Evolutionary conservation across 2,113 vertebrate species (phyloP).

Genomic region (Dicerorhinus sumatrensis): DNA sequence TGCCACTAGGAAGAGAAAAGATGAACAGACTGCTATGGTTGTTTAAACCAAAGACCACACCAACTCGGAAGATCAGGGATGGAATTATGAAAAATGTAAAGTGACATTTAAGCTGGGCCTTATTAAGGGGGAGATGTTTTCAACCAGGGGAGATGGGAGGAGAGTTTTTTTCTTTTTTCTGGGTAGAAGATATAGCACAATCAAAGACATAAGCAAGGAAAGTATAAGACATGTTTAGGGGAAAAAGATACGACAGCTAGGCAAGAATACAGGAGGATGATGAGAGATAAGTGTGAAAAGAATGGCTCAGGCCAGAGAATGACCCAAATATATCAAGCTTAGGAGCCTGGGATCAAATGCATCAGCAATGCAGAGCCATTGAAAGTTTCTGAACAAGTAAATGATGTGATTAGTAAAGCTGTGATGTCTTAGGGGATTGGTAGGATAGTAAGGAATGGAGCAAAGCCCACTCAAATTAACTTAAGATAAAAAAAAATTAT

Average conservation of each 20-base stretch:
- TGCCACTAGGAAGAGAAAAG: not conserved
- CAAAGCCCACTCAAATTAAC: slow-evolving; percentile 1
- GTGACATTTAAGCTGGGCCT: not conserved
- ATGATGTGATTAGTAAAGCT: not conserved
- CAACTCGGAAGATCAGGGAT: not conserved
- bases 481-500: not conserved
- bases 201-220: not conserved
- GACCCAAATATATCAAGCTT: not conserved
- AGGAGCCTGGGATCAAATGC: not conserved
- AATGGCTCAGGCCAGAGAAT: not conserved
- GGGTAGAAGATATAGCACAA: not conserved
- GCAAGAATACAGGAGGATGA: not conserved
- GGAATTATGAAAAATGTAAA: not conserved
- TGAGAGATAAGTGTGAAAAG: not conserved
- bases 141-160: not conserved
- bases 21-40: not conserved
- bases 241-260: not conserved
- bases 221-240: not conserved
- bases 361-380: not conserved
- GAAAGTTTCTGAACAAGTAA: not conserved
- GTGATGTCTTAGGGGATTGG: not conserved
- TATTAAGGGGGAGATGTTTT: not conserved
- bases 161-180: not conserved
- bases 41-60: not conserved
- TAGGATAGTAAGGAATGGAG: not conserved